phyloP scores from a whole-genome alignment of 2,888 invertebrate species.

The Allacma fusca region DNA sequence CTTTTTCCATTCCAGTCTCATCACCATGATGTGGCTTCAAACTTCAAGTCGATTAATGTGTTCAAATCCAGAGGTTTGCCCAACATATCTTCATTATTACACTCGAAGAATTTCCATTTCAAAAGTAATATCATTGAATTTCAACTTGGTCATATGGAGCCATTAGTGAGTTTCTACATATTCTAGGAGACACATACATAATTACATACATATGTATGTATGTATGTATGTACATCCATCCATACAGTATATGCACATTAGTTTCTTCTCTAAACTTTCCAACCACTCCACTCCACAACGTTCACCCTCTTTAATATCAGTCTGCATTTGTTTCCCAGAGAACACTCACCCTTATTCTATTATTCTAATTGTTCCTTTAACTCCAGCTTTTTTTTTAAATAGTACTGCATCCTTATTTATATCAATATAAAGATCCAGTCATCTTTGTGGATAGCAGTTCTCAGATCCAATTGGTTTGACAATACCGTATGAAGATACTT shows the following conservation, averaged over 20 bases:
- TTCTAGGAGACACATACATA: background rate
- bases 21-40: background rate
- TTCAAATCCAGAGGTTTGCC: slow-evolving; percentile 35
- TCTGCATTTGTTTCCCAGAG: background rate
- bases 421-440: no score
- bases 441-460: no score
- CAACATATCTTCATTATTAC: slow-evolving; percentile 42
- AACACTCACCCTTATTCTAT: no score
- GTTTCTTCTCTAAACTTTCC: background rate
- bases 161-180: background rate
- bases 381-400: no score
- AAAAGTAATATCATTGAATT: slow-evolving; percentile 38
- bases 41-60: slow-evolving; percentile 32
- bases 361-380: no score
- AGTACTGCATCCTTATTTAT: no score
- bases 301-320: background rate
- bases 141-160: background rate
- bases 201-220: no score
- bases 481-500: no score
- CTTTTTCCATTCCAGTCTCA: background rate
- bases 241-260: slow-evolving; percentile 5
- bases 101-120: slow-evolving; percentile 42
- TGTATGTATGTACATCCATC: background rate
- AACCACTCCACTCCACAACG: no score
- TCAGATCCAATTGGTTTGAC: no score